phyloP scores from a whole-genome alignment of 2,888 invertebrate species.

The Ectemnius continuus region DNA sequence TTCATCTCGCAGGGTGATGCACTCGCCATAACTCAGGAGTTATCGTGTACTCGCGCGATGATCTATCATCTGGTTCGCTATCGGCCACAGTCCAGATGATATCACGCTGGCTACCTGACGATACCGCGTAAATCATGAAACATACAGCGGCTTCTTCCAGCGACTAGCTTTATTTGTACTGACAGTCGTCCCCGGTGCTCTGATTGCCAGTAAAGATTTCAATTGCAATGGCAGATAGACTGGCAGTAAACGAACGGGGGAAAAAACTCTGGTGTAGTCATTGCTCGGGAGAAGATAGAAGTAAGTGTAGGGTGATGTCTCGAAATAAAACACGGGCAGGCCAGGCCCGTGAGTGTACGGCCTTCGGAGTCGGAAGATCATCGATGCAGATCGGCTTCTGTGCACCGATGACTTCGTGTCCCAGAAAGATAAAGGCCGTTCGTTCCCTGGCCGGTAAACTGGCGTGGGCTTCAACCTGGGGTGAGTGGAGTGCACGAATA shows the following conservation, averaged over 20 bases:
- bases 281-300: neutral
- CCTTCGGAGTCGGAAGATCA: conserved; percentile 60
- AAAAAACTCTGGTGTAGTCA: no score
- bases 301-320: conserved; percentile 31
- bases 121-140: conserved; percentile 18
- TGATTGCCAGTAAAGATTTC: no score
- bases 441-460: conserved; percentile 55
- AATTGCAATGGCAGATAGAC: no score
- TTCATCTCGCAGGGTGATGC: neutral
- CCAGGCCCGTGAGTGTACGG: conserved; percentile 33
- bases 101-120: conserved; percentile 17
- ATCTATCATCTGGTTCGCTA: conserved; percentile 33
- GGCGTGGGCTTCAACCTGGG: conserved; percentile 50
- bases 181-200: no score
- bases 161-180: no score
- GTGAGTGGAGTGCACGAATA: conserved; percentile 58
- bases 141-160: neutral
- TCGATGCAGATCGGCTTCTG: conserved; percentile 61
- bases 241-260: no score
- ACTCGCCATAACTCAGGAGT: neutral
- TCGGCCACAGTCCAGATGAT: conserved; percentile 14
- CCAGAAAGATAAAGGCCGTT: conserved; percentile 66
- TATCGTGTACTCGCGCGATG: conserved; percentile 7
- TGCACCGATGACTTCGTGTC: conserved; percentile 65
- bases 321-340: conserved; percentile 48